Evolutionary conservation across 2,113 vertebrate genomes (phyloP), one percentile per base, ranked within the genome.

Genomic region (Theristicus caerulescens): DNA sequence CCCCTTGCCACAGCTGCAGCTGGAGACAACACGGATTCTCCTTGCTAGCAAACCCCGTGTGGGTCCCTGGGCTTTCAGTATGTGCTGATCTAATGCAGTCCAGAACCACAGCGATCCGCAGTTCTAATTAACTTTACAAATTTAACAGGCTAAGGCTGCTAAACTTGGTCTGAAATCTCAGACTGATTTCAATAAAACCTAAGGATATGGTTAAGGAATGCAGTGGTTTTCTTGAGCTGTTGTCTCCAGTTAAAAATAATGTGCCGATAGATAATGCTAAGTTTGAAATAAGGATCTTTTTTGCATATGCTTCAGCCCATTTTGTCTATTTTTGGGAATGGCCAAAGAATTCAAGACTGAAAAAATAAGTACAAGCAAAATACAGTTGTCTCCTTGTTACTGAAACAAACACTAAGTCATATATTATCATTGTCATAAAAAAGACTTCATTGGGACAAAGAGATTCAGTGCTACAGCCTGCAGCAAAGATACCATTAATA

Each of bases 401-500:
- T 66, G 86, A 90, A 93, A 91, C 81, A 96, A 97, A 86, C 59
- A 76, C 38, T 11, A 88, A 95, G 69, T 87, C 88, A 93, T 85
- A 92, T 79, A 95, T 93, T 93, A 88, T 82, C 81, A 89, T 93
- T 97, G 91, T 91, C 94, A 95, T 82, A 80, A 84, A 96, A 93
- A 91, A 84, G 86, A 93, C 71, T 90, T 87, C 54, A 55, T 18
- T 4, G 11, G 86, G 81, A 94, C 91, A 95, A 90, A 95, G 78
- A 93, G 81, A 82, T 58, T 93, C 81, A 88, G 91, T 94, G 91
- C 91, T 58, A 61, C 72, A 89, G 92, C 91, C 96, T 82, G 77
- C 81, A 97, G 96, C 94, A 96, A 95, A 92, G 94, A 93, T 95
- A 95, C 86, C 93, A 95, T 94, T 94, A 97, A 96, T 90, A 71